Conservation (phyloP, 2,113 vertebrate species). For the Orientallactaga bullata region DNA sequence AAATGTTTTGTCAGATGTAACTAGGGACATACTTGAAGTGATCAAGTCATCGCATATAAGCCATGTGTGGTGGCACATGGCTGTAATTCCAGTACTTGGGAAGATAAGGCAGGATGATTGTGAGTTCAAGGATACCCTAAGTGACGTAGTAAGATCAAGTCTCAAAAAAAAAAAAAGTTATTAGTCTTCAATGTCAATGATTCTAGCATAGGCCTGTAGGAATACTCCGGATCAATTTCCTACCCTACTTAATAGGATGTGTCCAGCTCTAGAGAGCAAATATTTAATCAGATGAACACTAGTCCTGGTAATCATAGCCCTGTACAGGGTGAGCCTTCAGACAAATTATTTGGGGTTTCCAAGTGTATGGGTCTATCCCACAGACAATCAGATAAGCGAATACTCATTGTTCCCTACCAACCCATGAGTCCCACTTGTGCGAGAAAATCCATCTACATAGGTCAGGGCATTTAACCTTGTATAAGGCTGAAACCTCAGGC, state of each 20-base stretch:
- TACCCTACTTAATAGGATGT: background rate
- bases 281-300: background rate
- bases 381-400: background rate
- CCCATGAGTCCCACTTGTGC: background rate
- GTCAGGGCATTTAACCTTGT: background rate
- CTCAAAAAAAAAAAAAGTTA: background rate
- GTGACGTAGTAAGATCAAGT: background rate
- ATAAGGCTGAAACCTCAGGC: background rate
- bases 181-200: background rate
- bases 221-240: background rate
- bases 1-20: conserved; percentile 1
- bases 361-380: background rate
- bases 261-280: background rate
- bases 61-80: background rate
- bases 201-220: background rate
- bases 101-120: background rate
- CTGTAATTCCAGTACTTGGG: background rate
- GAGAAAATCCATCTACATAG: background rate
- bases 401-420: background rate
- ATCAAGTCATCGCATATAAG: conserved; percentile 9
- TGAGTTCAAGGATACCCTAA: background rate
- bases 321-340: background rate
- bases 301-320: background rate
- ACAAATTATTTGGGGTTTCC: background rate
- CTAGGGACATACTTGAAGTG: background rate